Evolutionary conservation across 2,888 invertebrate genomes (phyloP), one percentile per base, ranked within the genome.

Genomic region (Lithophane socia): DNA sequence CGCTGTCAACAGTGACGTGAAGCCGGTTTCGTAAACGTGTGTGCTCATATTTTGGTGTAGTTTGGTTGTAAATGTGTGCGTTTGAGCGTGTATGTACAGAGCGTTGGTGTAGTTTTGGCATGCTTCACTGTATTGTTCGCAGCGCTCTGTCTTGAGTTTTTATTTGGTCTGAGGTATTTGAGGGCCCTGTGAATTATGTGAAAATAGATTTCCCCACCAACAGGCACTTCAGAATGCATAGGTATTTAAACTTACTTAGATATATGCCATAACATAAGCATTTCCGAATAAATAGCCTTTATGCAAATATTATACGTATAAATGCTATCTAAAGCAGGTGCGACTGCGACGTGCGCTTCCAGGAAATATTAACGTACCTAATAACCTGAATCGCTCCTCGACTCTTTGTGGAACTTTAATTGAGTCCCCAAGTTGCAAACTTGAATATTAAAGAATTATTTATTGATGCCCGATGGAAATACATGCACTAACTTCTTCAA

Each of bases 341-440:
- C 8, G 42, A 7, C 18, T 2, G 52, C 52, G 18, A 49, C 9
- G 24, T 58, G 13, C 18, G 64, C 61, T 64, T 72, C 70, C 56
- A 77, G 61, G 65, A 82, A 81, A 77, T 85, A 80, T 82, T 79
- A 76, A 69, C 68, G 61, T 74, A n/a, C n/a, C n/a, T n/a, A 76
- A 79, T 78, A 76, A 81, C 78, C 77, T 66, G 71, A 79, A 69
- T 61, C 65, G 70, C 75, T 73, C 76, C 77, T 75, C 83, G 79
- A 84, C 77, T 88, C 88, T 91, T 88, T 86, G 87, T 86, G 80
- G 76, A 93, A 93, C 89, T 94, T 94, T 93, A 92, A 94, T 94
- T 92, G 92, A 92, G 91, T 92, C 88, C 83, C 73, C 82, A 88
- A 90, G 86, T 83, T 88, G 85, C 81, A 85, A 90, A 90, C 86